These are phyloP conservation scores for Heliangelus exortis DNA, from an alignment of 2,797 vertebrate genomes.

Conservation along the genomic window DNA sequence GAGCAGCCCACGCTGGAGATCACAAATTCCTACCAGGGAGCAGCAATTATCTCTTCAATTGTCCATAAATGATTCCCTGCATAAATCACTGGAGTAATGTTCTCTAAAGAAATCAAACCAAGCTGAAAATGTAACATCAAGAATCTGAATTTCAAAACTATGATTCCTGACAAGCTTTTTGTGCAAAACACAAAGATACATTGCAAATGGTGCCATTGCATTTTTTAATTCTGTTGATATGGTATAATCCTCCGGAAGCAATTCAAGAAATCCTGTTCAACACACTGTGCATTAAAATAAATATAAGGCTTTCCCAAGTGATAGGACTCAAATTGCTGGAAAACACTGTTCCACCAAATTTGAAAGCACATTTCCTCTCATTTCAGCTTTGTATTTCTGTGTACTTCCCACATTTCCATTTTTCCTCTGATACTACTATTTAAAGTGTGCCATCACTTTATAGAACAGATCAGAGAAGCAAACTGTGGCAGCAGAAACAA, in stretches of 20 bases:
- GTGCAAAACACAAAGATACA: background rate
- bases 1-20: background rate
- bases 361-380: background rate
- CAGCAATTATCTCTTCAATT: background rate
- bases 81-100: fast-evolving
- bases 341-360: background rate
- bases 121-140: fast-evolving
- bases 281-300: background rate
- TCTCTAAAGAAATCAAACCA: background rate
- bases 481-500: background rate
- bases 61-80: fast-evolving
- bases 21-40: fast-evolving
- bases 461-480: background rate
- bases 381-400: background rate
- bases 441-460: background rate
- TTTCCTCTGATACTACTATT: background rate
- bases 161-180: background rate
- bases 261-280: background rate
- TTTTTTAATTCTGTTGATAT: background rate
- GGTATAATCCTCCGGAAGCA: background rate
- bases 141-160: background rate
- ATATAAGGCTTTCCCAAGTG: background rate
- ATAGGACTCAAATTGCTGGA: background rate
- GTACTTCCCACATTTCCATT: background rate
- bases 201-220: background rate